Evolutionary conservation across 2,113 vertebrate species (phyloP).

Genomic region (Perca flavescens): DNA sequence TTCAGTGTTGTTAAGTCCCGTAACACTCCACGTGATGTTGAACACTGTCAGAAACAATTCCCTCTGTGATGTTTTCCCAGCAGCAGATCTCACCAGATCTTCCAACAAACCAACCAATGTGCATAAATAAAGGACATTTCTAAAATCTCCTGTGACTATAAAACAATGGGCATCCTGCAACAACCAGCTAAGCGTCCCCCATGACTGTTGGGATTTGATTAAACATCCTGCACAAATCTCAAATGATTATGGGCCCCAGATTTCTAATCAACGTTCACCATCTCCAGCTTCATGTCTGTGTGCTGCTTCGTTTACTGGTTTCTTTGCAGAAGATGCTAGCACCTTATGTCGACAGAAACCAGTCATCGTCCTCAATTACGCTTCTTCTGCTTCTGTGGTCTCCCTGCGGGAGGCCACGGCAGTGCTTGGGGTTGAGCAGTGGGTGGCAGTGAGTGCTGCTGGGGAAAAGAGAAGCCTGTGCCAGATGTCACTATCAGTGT

Average conservation of each 20-base stretch:
- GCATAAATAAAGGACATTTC: not conserved
- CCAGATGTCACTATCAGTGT: conserved; percentile 61
- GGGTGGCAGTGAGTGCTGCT: conserved; percentile 26
- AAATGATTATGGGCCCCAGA: not conserved
- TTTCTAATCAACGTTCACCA: not conserved
- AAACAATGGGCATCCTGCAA: conserved; percentile 5
- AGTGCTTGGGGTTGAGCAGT: conserved; percentile 22
- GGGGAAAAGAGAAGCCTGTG: conserved; percentile 26
- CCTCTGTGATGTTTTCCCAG: too few species aligned
- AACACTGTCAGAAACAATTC: too few species aligned
- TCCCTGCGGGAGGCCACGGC: conserved; percentile 6
- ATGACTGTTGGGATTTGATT: too few species aligned
- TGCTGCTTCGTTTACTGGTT: not conserved
- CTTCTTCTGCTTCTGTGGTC: conserved; percentile 2
- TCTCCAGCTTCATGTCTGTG: not conserved
- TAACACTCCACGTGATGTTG: not conserved
- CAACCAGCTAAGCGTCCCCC: not conserved
- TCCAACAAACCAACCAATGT: conserved; percentile 41
- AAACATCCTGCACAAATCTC: not conserved
- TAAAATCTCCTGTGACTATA: conserved; percentile 2
- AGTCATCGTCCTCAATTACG: not conserved
- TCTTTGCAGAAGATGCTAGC: not conserved
- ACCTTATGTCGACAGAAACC: conserved; percentile 4
- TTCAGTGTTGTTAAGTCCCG: conserved; percentile 24
- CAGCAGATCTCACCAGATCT: conserved; percentile 27